Conservation (phyloP, 1,140 invertebrate species). For the Aphaenogaster floridana region DNA sequence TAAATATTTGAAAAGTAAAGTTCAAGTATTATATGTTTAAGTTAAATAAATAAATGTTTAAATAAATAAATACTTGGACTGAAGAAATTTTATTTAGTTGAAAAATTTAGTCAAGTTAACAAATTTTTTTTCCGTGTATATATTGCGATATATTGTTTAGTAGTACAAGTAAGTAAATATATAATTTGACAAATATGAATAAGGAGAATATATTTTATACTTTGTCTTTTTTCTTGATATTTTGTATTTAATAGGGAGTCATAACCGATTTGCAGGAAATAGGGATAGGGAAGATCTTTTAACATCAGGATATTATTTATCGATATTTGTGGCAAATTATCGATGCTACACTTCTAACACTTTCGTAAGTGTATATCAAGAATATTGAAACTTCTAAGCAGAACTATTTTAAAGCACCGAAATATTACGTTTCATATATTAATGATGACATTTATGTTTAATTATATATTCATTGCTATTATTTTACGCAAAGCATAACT, state of each 20-base stretch:
- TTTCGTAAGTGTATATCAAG: neutral
- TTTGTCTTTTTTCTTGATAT: neutral
- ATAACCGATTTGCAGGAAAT: neutral
- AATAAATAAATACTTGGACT: too few species aligned
- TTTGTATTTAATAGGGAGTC: neutral
- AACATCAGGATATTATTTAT: neutral
- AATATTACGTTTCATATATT: neutral
- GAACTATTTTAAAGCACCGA: neutral
- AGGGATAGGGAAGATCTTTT: neutral
- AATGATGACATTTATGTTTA: neutral
- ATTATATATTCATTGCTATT: neutral
- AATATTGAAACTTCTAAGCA: neutral
- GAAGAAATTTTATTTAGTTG: too few species aligned
- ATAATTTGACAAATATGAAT: neutral
- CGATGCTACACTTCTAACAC: neutral
- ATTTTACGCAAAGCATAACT: neutral
- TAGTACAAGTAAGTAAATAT: too few species aligned
- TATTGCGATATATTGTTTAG: too few species aligned
- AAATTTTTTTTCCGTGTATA: too few species aligned
- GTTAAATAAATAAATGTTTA: too few species aligned
- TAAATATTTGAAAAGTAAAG: too few species aligned
- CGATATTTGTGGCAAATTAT: neutral
- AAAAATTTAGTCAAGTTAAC: too few species aligned
- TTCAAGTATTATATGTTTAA: too few species aligned
- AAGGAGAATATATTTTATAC: neutral